Base-by-base conservation (phyloP, 2,797 vertebrate species). In the Lithobates pipiens region DNA sequence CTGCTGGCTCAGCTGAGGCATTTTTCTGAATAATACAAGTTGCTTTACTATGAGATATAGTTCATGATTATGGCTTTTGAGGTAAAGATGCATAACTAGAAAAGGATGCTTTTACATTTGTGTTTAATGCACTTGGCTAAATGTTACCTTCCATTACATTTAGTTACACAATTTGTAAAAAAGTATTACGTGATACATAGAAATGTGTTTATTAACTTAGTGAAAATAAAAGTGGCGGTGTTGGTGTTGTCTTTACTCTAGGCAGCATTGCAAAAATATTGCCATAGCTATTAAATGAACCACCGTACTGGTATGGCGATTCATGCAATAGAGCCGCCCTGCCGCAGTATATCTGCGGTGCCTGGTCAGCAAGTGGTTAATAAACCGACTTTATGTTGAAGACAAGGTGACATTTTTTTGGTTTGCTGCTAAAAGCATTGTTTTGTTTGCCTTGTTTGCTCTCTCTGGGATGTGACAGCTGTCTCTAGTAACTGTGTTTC, bases 41-140 rank as follows among this genome's bases (percentile, higher is more conserved):
- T 73, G 39, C 39, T 46, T 72, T 57, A 15, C n/a, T 74, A 73
- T 32, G 73, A 79, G 25, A 78, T 50, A 57, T 57, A 73, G 54
- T 85, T 46, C 34, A 73, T 79, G 76, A 63, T 72, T 46, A 57
- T 82, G 70, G 70, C 54, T 23, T 82, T 74, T 82, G 29, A 63
- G 70, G 54, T 42, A 81, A 81, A 71, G 29, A 81, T 10, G 46
- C 46, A 61, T 72, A 57, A 34, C 80, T 73, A 63, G 25, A 82
- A 80, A 23, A 71, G 46, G 44, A 57, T 50, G 13, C 46, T 72
- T 29, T 71, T 36, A 71, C 27, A 54, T 54, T 80, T 32, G 32
- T 39, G 36, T 39, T 44, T 18, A 36, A 39, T 23, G 13, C 34
- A 18, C 13, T 16, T 18, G 50, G 50, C 15, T 54, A 6, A 54